Percentiles rank a stretch among this genome's conserved stretches.
These are phyloP conservation scores for Drosophila falleni DNA, from an alignment of 2,888 invertebrate genomes.

Conservation along the genomic window DNA sequence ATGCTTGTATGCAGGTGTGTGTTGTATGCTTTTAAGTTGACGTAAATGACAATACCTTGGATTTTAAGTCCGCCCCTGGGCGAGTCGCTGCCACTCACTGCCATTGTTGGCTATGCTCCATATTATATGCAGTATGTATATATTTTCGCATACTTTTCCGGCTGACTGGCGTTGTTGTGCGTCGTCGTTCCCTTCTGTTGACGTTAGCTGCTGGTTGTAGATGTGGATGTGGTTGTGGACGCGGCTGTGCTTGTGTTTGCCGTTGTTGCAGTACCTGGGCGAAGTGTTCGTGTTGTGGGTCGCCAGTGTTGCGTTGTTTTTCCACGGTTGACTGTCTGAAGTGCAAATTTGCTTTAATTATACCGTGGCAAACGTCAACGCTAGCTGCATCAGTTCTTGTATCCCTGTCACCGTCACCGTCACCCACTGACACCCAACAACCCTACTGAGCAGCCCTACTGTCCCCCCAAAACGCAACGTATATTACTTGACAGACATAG, in stretches of 20 bases:
- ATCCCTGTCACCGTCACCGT: constrained; percentile 4
- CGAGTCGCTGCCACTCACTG: constrained; percentile 57
- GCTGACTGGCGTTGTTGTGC: constrained; percentile 66
- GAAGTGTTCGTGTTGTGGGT: constrained; percentile 66
- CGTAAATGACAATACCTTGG: constrained; percentile 37
- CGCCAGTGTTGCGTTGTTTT: constrained; percentile 69
- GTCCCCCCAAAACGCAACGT: constrained; percentile 11
- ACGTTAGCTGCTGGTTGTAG: constrained; percentile 52
- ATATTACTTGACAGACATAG: constrained; percentile 20
- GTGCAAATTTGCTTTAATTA: constrained; percentile 85
- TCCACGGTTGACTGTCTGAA: constrained; percentile 79
- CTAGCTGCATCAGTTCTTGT: constrained; percentile 59
- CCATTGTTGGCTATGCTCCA: constrained; percentile 74
- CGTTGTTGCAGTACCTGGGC: constrained; percentile 49
- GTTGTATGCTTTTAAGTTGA: constrained; percentile 19
- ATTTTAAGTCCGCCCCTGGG: constrained; percentile 65
- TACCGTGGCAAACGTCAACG: constrained; percentile 72
- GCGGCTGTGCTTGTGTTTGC: constrained; percentile 41
- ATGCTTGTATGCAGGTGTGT: neutral
- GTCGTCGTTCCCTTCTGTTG: constrained; percentile 63
- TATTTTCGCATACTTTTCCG: constrained; percentile 68
- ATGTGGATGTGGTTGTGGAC: constrained; percentile 42
- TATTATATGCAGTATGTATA: constrained; percentile 41
- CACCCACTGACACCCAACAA: constrained; percentile 23
- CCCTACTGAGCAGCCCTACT: neutral